Base-by-base conservation (phyloP, 2,888 invertebrate genomes). In the Drosophila niveifrons region DNA sequence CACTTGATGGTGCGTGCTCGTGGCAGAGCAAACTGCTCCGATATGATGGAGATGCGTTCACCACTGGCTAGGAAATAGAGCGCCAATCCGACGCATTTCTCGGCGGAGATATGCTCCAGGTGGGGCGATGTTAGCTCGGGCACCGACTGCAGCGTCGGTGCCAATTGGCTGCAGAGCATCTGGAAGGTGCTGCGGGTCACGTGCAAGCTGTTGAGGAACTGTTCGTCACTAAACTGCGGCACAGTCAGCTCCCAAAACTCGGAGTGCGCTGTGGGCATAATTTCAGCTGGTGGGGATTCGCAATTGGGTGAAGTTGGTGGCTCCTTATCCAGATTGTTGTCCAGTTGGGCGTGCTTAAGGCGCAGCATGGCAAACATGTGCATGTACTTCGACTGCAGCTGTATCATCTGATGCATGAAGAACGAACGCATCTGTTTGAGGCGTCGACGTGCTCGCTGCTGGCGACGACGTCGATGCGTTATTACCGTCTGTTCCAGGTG, bases 1-100 rank as follows among this genome's bases (percentile, higher is more conserved):
- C 90, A 90, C 48, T 90, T 89, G 3, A 90, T 87, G 1, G 91
- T 90, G 9, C 84, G 84, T 0, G 81, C 73, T 3, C 89, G 80
- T 0, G 91, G 86, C 3, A 92, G 75, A 2, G 85, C 80, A 63
- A 92, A 92, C 15, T 88, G 72, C 23, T 83, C 76, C 0, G 90
- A 87, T 3, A 92, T 89, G 0, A 88, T 63, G 1, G 86, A 83
- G 36, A 91, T 90, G 9, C 89, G 89, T 7, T 84, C 82, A 0
- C 92, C 91, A 7, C 88, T 90, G 11, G 92, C 90, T 63, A 92
- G 62, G 36, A 91, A 89, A 59, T 89, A 90, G 2, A 92, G 66
- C 0, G 90, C 88, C 43, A 92, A 67, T 0, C 91, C 92, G 0
- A 92, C 82, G 58, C 90, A 86, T 11, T 91, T 90, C 11, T 92